Percentiles rank a stretch among this genome's conserved stretches.
Evolutionary conservation across 2,113 vertebrate species (phyloP).

Genomic region (Oostethus manadensis): DNA sequence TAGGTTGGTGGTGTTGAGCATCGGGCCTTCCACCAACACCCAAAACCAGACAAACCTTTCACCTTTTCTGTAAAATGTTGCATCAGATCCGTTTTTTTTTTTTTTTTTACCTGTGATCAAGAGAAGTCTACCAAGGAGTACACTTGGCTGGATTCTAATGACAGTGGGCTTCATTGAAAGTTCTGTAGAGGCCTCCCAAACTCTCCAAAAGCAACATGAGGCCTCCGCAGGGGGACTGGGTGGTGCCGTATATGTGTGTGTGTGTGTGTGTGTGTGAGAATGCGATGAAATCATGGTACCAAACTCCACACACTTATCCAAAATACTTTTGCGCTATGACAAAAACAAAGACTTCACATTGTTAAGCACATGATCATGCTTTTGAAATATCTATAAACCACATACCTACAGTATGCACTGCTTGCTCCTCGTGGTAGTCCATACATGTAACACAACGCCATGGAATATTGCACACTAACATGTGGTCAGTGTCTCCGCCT

Average conservation of each 20-base stretch:
- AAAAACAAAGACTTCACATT: conserved; percentile 65
- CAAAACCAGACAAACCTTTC: conserved; percentile 14
- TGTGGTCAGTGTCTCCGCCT: conserved; percentile 44
- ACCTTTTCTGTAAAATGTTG: background rate
- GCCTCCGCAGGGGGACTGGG: conserved; percentile 47
- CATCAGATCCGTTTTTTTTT: too few relatives aligned
- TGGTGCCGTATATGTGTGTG: conserved; percentile 6
- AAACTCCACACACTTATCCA: conserved; percentile 41
- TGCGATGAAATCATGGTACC: conserved; percentile 11
- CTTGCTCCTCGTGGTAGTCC: conserved; percentile 55
- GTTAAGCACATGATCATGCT: conserved; percentile 60
- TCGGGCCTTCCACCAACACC: conserved; percentile 51
- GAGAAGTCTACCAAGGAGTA: too few relatives aligned
- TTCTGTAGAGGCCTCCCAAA: conserved; percentile 46
- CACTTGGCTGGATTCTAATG: conserved; percentile 31
- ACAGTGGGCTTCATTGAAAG: conserved; percentile 48
- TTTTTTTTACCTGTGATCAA: background rate
- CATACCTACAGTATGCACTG: conserved; percentile 57
- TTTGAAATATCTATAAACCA: conserved; percentile 61
- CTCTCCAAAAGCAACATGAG: conserved; percentile 54
- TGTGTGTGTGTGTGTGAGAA: conserved; percentile 15
- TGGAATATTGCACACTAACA: conserved; percentile 75
- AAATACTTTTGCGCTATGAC: conserved; percentile 30
- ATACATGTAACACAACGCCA: conserved; percentile 62
- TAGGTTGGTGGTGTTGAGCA: conserved; percentile 29